Percentiles rank a stretch among this genome's conserved stretches.
Conservation (phyloP, 2,888 invertebrate genomes). For the Protodeltote pygarga region DNA sequence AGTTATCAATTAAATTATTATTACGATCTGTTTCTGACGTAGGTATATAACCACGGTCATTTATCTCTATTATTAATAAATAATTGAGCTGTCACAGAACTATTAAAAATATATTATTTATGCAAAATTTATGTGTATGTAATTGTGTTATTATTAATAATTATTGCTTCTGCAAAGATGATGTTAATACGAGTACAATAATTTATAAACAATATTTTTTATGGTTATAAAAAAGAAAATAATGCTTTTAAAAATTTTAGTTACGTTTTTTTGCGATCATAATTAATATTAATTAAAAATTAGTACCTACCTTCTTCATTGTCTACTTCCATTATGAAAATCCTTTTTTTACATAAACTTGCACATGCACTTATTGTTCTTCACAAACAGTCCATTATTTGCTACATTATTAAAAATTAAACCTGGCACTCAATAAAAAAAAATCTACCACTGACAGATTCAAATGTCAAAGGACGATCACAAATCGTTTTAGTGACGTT, state of each 20-base stretch:
- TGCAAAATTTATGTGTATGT: too few species aligned
- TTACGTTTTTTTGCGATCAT: neutral
- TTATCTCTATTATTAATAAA: too few species aligned
- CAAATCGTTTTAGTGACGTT: constrained; percentile 39
- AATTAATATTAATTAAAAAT: constrained; percentile 1
- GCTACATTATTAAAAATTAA: constrained; percentile 28
- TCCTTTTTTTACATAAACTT: constrained; percentile 12
- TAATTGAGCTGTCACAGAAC: too few species aligned
- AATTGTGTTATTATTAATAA: too few species aligned
- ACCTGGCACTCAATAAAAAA: too few species aligned
- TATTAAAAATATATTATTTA: too few species aligned
- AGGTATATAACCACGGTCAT: too few species aligned
- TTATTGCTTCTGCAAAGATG: too few species aligned
- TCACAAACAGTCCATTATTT: constrained; percentile 26
- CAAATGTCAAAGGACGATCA: constrained; percentile 25
- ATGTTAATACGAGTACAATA: too few species aligned
- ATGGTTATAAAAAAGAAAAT: neutral
- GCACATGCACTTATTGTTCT: constrained; percentile 21
- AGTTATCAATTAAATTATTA: too few species aligned
- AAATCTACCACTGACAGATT: constrained; percentile 9
- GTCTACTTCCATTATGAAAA: constrained; percentile 41
- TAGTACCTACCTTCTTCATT: constrained; percentile 46
- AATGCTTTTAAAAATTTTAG: neutral
- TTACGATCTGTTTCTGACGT: too few species aligned
- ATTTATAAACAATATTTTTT: too few species aligned